phyloP scores from a whole-genome alignment of 2,888 invertebrate genomes.

The Calameuta pallipes region DNA sequence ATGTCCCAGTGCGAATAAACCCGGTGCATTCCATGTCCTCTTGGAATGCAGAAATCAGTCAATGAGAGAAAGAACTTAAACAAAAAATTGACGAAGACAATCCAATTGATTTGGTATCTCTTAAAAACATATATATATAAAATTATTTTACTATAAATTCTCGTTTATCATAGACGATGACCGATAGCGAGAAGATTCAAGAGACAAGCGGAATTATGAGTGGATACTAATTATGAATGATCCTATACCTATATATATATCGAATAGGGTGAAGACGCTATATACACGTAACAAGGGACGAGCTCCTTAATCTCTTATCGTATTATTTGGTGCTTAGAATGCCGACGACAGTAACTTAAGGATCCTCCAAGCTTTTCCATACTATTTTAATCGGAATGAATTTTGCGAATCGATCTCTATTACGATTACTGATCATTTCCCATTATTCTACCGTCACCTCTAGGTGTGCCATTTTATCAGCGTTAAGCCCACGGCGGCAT shows the following conservation, averaged over 20 bases:
- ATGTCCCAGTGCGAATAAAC: not conserved
- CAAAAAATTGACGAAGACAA: slow-evolving; percentile 12
- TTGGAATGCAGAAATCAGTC: slow-evolving; percentile 11
- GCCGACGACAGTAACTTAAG: not conserved
- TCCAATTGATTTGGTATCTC: not conserved
- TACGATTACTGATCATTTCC: not conserved
- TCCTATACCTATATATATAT: not conserved
- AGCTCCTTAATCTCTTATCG: not conserved
- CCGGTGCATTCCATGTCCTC: not conserved
- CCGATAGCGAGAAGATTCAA: not conserved
- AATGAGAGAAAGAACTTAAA: slow-evolving; percentile 13
- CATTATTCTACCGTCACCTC: not conserved
- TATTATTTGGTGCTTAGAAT: not conserved
- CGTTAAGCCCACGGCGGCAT: not conserved
- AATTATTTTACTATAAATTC: slow-evolving; percentile 43
- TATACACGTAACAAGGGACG: not conserved
- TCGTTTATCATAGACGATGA: slow-evolving; percentile 19
- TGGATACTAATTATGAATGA: not conserved
- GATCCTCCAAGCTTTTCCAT: not conserved
- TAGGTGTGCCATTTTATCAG: not conserved
- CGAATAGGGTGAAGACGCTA: not conserved
- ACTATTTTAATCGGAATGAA: not conserved
- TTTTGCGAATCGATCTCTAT: not conserved
- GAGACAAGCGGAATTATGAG: not conserved
- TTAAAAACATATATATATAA: slow-evolving; percentile 25